phyloP scores from a whole-genome alignment of 1,140 invertebrate species.

The Drosophila seguyi region DNA sequence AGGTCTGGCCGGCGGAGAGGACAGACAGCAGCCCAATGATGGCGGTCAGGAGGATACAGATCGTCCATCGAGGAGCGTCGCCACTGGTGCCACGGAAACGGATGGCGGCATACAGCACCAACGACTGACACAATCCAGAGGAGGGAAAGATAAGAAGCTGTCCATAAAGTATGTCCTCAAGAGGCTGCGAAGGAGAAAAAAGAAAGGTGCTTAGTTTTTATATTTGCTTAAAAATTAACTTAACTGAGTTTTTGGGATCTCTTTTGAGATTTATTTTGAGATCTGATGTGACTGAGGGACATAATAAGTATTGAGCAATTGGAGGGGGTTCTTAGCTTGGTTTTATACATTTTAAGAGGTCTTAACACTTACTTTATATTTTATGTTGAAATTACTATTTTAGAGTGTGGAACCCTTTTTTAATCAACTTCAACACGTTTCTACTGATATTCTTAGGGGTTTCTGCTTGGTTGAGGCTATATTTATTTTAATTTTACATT shows the following conservation, averaged over 20 bases:
- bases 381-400: background rate
- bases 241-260: background rate
- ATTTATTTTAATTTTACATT: background rate
- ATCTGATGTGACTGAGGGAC: background rate
- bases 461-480: no score
- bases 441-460: no score
- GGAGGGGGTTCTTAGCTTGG: background rate
- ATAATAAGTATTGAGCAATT: background rate
- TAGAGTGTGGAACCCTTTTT: background rate
- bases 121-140: background rate
- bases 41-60: background rate
- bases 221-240: background rate
- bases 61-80: background rate
- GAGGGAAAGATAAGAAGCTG: background rate
- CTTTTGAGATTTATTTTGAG: background rate
- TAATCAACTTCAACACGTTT: background rate
- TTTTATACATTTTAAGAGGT: background rate
- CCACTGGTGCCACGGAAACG: conserved; percentile 7
- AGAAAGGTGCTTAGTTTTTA: conserved; percentile 37
- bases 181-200: conserved; percentile 11
- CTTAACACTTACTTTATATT: background rate
- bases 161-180: conserved; percentile 12
- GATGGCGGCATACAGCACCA: conserved; percentile 30
- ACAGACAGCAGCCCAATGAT: background rate
- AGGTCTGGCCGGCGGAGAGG: conserved; percentile 20